Conservation (phyloP, 2,797 vertebrate species). For the Kryptopterus vitreolus region DNA sequence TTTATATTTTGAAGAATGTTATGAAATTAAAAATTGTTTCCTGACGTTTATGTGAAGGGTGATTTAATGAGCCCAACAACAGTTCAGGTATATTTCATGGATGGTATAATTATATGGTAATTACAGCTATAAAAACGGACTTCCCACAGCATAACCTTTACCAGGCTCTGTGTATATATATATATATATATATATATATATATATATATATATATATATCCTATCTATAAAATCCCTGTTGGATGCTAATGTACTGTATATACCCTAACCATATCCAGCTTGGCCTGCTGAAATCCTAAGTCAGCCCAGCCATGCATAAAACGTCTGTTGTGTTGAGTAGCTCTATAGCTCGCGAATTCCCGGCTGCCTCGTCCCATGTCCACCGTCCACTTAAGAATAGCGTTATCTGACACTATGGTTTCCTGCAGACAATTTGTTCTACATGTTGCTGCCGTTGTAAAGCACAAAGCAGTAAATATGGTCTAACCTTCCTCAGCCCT, state of each 20-base stretch:
- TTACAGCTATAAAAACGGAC: conserved; percentile 39
- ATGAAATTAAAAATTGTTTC: conserved; percentile 49
- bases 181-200: conserved; percentile 13
- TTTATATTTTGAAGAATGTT: conserved; percentile 51
- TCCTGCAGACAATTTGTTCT: conserved; percentile 71
- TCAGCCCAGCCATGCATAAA: conserved; percentile 21
- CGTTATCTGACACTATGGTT: conserved; percentile 29
- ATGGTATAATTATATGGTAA: conserved; percentile 42
- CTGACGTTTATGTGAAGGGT: conserved; percentile 50
- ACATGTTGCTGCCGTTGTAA: conserved; percentile 55
- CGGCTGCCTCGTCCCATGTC: conserved; percentile 33
- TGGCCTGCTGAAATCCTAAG: conserved; percentile 24
- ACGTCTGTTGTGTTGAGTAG: conserved; percentile 30
- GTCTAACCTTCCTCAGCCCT: conserved; percentile 49
- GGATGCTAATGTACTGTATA: conserved; percentile 13
- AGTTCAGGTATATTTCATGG: conserved; percentile 47
- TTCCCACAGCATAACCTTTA: conserved; percentile 16
- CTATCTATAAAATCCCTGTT: conserved; percentile 16
- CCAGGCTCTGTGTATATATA: conserved; percentile 19
- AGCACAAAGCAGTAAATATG: conserved; percentile 59
- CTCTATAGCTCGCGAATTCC: neutral
- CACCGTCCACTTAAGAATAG: conserved; percentile 37
- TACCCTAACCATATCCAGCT: conserved; percentile 33
- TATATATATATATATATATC: neutral
- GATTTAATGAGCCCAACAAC: conserved; percentile 46